These are phyloP conservation scores for Entelurus aequoreus DNA, from an alignment of 2,113 vertebrate species.

Conservation along the genomic window DNA sequence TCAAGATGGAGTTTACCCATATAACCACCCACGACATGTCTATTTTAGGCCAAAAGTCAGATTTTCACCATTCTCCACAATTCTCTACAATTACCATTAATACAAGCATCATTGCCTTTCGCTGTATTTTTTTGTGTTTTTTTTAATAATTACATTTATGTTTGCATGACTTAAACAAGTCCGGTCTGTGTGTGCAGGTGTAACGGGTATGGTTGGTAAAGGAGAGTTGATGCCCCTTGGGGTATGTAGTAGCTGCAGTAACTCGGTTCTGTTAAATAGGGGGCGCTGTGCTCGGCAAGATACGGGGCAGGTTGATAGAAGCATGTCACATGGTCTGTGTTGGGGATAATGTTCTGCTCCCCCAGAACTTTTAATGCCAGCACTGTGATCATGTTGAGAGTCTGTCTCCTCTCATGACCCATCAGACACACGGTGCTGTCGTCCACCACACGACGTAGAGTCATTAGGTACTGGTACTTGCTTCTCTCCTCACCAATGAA, in stretches of 20 bases:
- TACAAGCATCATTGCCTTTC: constrained; percentile 21
- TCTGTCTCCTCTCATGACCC: constrained; percentile 85
- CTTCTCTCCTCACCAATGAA: constrained; percentile 93
- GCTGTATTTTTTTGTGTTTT: constrained; percentile 12
- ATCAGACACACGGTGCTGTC: constrained; percentile 95
- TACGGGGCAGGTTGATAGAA: constrained; percentile 93
- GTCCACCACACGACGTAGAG: constrained; percentile 83
- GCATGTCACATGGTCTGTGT: constrained; percentile 85
- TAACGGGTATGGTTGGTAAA: constrained; percentile 80
- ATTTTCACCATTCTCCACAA: constrained; percentile 35
- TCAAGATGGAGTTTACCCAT: constrained; percentile 45
- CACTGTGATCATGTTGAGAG: constrained; percentile 92
- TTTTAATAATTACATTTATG: constrained; percentile 19
- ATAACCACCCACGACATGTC: constrained; percentile 52
- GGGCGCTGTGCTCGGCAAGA: constrained; percentile 79
- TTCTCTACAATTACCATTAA: constrained; percentile 13
- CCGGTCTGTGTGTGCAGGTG: constrained; percentile 79
- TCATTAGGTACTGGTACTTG: constrained; percentile 97
- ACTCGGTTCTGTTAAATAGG: constrained; percentile 81
- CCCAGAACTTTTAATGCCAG: constrained; percentile 90
- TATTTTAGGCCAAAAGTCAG: constrained; percentile 58
- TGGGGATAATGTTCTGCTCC: constrained; percentile 91
- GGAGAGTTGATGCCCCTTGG: constrained; percentile 77
- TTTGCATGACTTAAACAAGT: constrained; percentile 68
- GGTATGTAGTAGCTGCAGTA: constrained; percentile 86